Conservation (phyloP, 2,888 invertebrate species). For the Ochropleura leucogaster region DNA sequence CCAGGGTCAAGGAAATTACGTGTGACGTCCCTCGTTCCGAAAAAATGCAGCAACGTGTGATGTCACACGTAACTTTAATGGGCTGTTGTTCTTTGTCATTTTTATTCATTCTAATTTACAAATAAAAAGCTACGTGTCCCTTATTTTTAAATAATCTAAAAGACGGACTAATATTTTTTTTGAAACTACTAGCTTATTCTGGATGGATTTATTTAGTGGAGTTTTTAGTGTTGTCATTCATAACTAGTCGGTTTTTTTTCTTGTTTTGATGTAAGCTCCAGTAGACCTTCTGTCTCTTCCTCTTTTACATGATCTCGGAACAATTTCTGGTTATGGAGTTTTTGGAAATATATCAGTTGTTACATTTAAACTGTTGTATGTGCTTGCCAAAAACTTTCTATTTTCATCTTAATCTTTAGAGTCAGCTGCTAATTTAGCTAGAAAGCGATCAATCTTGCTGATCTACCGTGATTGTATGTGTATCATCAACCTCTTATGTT, state of each 20-base stretch:
- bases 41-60: too few relatives aligned
- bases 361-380: conserved; percentile 29
- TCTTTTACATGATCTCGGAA: not conserved
- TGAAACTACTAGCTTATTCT: not conserved
- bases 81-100: too few relatives aligned
- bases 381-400: conserved; percentile 53
- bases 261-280: not conserved
- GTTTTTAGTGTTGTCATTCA: not conserved
- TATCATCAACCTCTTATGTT: conserved; percentile 44
- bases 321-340: conserved; percentile 67
- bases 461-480: conserved; percentile 17
- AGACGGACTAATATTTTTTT: too few relatives aligned
- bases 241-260: not conserved
- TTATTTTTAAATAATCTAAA: too few relatives aligned
- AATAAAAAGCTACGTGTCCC: too few relatives aligned
- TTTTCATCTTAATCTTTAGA: conserved; percentile 33
- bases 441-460: conserved; percentile 45
- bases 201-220: not conserved
- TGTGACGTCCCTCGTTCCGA: too few relatives aligned
- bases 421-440: conserved; percentile 24
- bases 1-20: too few relatives aligned
- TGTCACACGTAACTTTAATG: too few relatives aligned
- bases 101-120: too few relatives aligned
- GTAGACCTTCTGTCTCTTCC: conserved; percentile 13
- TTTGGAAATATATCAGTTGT: conserved; percentile 37